Base-by-base conservation (phyloP, 2,888 invertebrate genomes). In the Oscheius myriophilus region DNA sequence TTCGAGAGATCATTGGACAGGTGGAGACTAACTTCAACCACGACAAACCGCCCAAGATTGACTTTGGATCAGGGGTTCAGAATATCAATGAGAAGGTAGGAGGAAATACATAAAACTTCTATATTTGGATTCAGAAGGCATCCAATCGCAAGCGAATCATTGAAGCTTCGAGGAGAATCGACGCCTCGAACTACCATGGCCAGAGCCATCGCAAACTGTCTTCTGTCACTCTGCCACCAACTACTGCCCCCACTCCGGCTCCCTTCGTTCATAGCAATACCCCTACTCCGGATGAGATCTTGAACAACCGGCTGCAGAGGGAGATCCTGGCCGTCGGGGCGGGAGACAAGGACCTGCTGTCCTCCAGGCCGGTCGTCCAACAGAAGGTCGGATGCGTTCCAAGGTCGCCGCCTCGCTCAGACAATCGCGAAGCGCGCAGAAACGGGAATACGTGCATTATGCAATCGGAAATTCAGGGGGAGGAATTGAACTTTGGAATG, bases 1-100 rank as follows among this genome's bases (percentile, higher is more conserved):
- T 83, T 45, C 61, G 73, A 65, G 84, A 84, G 54, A 73, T 84
- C 41, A 73, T 78, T 6, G 62, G 67, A 7, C 83, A 83, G 71
- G 76, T 77, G 18, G 72, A 72, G 61, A 68, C 71, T 14, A 77
- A 77, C 55, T 65, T 41, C 12, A 63, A 72, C 16, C 68, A 71
- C 41, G 76, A 74, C 46, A 67, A 67, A 33, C 74, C 76, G 7
- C 72, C 76, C n/a, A 74, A 74, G 53, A 74, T 71, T 54, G 76
- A 77, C 57, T 74, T 77, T 66, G 69, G 69, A 18, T 74, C 76
- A 4, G 69, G 70, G 12, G 76, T 77, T 26, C 76, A 77, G 68
- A 77, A 77, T 43, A 74, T 77, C 33, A 64, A 62, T 2, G 74
- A 77, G n/a, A 74, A 74, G 65, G 66, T 58, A 1, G n/a, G n/a